phyloP scores from a whole-genome alignment of 2,113 vertebrate species.

The Acrocephalus arundinaceus region DNA sequence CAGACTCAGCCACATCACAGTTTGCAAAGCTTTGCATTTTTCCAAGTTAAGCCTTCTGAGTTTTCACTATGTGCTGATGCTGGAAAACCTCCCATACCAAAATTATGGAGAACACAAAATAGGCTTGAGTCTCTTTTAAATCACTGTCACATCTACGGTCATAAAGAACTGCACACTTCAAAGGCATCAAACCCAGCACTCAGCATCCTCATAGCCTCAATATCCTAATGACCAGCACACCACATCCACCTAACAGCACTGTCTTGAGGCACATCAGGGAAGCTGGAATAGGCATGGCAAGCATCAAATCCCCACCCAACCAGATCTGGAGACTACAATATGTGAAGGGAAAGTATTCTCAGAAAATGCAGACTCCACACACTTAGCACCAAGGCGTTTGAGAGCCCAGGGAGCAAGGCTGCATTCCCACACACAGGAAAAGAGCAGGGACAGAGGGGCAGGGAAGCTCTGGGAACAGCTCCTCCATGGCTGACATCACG shows the following conservation, averaged over 20 bases:
- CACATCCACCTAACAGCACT: not conserved
- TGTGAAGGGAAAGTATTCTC: not conserved
- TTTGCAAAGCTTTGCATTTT: not conserved
- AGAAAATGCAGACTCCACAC: not conserved
- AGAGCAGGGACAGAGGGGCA: accelerated
- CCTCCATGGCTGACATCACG: not conserved
- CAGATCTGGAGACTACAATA: not conserved
- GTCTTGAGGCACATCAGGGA: not conserved
- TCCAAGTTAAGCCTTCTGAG: not conserved
- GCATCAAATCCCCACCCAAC: not conserved
- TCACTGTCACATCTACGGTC: not conserved
- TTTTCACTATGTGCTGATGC: not conserved
- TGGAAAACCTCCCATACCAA: not conserved
- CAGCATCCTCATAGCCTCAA: not conserved
- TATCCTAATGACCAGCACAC: not conserved
- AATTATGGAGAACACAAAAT: not conserved
- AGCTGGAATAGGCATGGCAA: not conserved
- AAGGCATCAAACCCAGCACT: not conserved
- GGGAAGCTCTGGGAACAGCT: not conserved
- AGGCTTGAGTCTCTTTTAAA: not conserved
- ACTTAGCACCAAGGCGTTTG: accelerated
- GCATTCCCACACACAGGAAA: accelerated
- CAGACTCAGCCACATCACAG: not conserved
- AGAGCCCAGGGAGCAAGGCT: not conserved
- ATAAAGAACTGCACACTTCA: not conserved